These are phyloP conservation scores for Alethe diademata DNA, from an alignment of 2,113 vertebrate genomes.

Conservation along the genomic window DNA sequence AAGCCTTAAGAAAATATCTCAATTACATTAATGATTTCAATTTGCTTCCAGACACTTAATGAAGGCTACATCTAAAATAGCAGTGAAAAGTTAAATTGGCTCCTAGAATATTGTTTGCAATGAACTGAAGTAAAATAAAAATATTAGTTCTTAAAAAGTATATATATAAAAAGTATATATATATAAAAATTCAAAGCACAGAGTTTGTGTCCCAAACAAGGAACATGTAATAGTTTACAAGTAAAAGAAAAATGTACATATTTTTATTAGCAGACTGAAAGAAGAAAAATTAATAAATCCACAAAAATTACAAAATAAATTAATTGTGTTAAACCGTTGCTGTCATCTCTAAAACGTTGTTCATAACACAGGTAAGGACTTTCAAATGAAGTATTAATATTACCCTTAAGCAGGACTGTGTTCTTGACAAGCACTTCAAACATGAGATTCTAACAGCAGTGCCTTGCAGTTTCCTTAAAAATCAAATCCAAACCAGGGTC, in stretches of 20 bases:
- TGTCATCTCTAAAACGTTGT: neutral
- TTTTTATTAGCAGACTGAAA: neutral
- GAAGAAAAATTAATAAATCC: neutral
- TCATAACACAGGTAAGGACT: neutral
- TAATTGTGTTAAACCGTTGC: neutral
- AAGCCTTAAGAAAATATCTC: neutral
- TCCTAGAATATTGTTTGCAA: neutral
- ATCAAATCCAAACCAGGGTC: neutral
- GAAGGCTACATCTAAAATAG: neutral
- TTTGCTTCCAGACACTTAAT: constrained; percentile 17
- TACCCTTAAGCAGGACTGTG: neutral
- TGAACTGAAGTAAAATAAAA: neutral
- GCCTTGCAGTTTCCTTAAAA: neutral
- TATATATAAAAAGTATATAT: neutral
- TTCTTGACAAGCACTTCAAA: neutral
- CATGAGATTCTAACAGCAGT: neutral
- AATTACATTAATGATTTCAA: neutral
- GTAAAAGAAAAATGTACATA: neutral
- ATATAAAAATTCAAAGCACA: neutral
- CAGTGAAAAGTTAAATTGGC: neutral
- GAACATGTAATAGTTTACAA: neutral
- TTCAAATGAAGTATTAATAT: neutral
- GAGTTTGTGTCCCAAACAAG: neutral
- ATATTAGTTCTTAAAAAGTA: neutral
- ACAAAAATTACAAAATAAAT: neutral